Evolutionary conservation across 1,140 invertebrate species (phyloP), one percentile per base, ranked within the genome.

Genomic region (Anoplolepis gracilipes): DNA sequence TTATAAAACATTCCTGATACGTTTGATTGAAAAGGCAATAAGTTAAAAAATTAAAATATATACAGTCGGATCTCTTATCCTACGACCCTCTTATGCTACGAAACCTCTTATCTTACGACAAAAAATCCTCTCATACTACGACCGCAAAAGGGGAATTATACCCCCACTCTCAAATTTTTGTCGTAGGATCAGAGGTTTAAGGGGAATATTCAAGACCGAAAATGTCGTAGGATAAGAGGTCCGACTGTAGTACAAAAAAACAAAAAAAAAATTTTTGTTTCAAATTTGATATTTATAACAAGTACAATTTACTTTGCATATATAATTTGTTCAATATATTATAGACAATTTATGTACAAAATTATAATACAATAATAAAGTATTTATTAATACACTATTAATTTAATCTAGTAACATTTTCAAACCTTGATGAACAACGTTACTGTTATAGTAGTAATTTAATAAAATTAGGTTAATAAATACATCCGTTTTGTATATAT

Each of bases 1-100:
- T 67, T 73, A 61, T 73, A 46, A 73, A 73, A 25, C 67, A 73
- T 53, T 53, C 67, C 61, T 36, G 53, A 28, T 36, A 72, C 36
- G 25, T 72, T 53, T 13, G n/a, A 30, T 19, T 4, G 4, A 73
- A 82, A 61, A 62, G 33, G 25, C 36, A 73, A 13, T 2, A 72
- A 82, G 10, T 10, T 61, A 72, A 72, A 73, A 59, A 42, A 59
- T 82, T 36, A 28, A 33, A n/a, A 59, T 11, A 16, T 70, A 30
- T 7, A 42, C n/a, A 36, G 3, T 3, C 36, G 28, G 42, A n/a
- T n/a, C n/a, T n/a, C n/a, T n/a, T n/a, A n/a, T n/a, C n/a, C n/a
- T n/a, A n/a, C n/a, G n/a, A n/a, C n/a, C n/a, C n/a, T n/a, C n/a
- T n/a, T n/a, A n/a, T n/a, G n/a, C n/a, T n/a, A n/a, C n/a, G n/a